Conservation (phyloP, 1,140 invertebrate genomes). For the Drosophila asahinai region DNA sequence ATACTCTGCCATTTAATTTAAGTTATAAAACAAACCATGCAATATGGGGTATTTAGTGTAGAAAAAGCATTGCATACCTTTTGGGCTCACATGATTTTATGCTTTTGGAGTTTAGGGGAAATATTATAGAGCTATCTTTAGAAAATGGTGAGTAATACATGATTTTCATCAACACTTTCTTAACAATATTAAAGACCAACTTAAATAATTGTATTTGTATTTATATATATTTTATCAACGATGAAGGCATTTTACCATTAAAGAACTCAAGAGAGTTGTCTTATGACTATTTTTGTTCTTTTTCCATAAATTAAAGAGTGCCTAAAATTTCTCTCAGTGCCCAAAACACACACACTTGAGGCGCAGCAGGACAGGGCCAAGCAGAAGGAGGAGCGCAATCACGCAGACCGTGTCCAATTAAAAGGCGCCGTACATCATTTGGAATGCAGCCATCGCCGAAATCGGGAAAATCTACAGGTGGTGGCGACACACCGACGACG, state of each 20-base stretch:
- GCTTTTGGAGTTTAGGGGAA: no score
- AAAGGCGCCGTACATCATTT: slow-evolving; percentile 82
- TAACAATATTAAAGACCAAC: no score
- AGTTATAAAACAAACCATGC: not conserved
- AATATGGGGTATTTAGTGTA: not conserved
- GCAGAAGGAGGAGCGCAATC: slow-evolving; percentile 50
- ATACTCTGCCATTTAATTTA: not conserved
- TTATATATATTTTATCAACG: no score
- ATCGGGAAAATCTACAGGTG: slow-evolving; percentile 76
- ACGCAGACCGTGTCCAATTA: slow-evolving; percentile 81
- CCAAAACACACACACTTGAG: slow-evolving; percentile 6
- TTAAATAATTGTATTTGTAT: no score
- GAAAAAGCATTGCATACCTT: not conserved
- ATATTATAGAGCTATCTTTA: not conserved
- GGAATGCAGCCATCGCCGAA: slow-evolving; percentile 64
- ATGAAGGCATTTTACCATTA: no score
- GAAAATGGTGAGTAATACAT: no score
- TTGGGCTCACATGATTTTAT: no score
- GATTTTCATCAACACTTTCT: not conserved
- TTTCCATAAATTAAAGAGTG: no score
- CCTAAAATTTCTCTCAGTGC: slow-evolving; percentile 11
- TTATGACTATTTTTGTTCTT: no score
- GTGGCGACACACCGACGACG: slow-evolving; percentile 53
- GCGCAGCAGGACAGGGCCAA: slow-evolving; percentile 19
- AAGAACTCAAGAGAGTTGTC: no score